phyloP scores from a whole-genome alignment of 2,888 invertebrate genomes.

The Danaus chrysippus region DNA sequence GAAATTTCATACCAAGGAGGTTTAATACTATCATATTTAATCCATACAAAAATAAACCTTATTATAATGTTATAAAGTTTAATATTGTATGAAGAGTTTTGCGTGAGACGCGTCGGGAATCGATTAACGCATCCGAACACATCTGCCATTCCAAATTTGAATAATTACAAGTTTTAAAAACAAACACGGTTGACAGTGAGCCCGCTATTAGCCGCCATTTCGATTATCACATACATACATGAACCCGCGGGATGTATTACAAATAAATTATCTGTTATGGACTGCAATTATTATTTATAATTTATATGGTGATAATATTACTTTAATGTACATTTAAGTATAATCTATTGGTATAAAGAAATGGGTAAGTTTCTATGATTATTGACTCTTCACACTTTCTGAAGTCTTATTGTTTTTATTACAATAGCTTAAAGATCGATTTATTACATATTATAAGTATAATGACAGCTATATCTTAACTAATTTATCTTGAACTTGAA shows the following conservation, averaged over 20 bases:
- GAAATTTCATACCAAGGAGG: constrained; percentile 17
- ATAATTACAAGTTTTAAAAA: constrained; percentile 67
- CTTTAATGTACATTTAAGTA: no score
- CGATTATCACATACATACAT: constrained; percentile 55
- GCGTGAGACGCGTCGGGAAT: constrained; percentile 38
- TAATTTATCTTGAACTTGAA: no score
- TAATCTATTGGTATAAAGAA: no score
- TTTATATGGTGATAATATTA: constrained; percentile 6
- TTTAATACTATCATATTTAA: no score
- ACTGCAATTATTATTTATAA: constrained; percentile 24
- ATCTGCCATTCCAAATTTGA: constrained; percentile 74
- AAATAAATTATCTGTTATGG: constrained; percentile 50
- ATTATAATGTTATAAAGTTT: constrained; percentile 18
- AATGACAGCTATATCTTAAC: no score
- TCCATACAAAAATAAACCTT: no score
- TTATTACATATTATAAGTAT: no score
- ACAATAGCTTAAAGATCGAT: no score
- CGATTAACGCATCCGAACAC: constrained; percentile 59
- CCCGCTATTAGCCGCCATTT: constrained; percentile 50
- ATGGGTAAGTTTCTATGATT: no score
- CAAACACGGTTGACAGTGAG: constrained; percentile 54
- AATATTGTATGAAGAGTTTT: constrained; percentile 13
- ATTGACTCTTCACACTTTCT: no score
- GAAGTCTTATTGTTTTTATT: no score
- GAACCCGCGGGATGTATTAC: constrained; percentile 51